Evolutionary conservation across 2,797 vertebrate genomes (phyloP), one percentile per base, ranked within the genome.

Genomic region (Chloroceryle amazona): DNA sequence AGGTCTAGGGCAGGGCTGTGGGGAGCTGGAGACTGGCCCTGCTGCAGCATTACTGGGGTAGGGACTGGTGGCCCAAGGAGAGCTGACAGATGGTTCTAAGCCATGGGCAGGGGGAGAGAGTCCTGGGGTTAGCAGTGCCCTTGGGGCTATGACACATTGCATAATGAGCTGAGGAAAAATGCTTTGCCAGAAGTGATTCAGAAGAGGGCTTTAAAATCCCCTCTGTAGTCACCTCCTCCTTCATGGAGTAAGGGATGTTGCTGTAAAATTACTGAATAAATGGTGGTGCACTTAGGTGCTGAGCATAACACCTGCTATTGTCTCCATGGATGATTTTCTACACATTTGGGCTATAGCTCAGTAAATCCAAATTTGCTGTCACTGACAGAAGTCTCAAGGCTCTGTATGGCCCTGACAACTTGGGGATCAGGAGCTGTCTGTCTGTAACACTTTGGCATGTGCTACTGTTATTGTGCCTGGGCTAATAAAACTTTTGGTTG

Each of bases 131-230:
- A 13, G 6, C 8, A 10, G 13, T 58, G 26, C 21, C 19, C 18
- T 25, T 0, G 0, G 13, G 5, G 8, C 28, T 10, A 3, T 39
- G 37, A 39, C 17, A 31, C 0, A 0, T 26, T 29, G 7, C 10
- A 9, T 16, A 55, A 37, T 15, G 16, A 28, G 11, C 10, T 23
- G 10, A 79, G 23, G 20, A 78, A 73, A 55, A 42, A 15, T 52
- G 19, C 5, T 62, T 42, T 52, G 71, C 11, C 28, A 33, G 18
- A 42, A 33, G 3, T 0, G 0, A 54, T 22, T 47, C 26, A 54
- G 33, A 90, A 23, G 57, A 58, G 28, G 26, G 23, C 13, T 86
- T 63, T 33, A 41, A 63, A 87, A 63, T 63, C 26, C 9, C 11
- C 26, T 58, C 31, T 33, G 19, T 26, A 52, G 13, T 51, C 18